Evolutionary conservation across 2,797 vertebrate genomes (phyloP).

Genomic region (Catostomus latipinnis): DNA sequence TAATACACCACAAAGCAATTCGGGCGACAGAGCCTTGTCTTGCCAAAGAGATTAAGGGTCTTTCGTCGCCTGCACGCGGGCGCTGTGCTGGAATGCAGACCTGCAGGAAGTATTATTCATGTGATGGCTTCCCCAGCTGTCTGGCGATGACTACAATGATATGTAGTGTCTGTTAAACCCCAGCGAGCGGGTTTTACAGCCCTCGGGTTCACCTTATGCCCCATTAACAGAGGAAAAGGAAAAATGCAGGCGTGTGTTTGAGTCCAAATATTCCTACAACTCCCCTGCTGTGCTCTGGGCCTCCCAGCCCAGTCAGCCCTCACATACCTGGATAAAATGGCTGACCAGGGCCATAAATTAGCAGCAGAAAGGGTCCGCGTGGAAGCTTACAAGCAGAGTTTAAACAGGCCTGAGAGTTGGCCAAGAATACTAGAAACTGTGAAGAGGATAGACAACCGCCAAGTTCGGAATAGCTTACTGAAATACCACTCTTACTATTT

Average conservation of each 20-base stretch:
- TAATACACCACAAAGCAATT: neutral
- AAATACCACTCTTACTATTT: no score
- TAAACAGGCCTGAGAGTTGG: conserved; percentile 26
- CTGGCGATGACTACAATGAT: conserved; percentile 55
- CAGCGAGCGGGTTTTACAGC: conserved; percentile 55
- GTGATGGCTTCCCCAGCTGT: conserved; percentile 75
- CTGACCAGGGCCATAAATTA: conserved; percentile 38
- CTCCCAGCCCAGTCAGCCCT: conserved; percentile 17
- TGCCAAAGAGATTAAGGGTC: conserved; percentile 22
- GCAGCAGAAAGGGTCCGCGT: neutral
- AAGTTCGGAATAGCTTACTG: no score
- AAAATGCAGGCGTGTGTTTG: conserved; percentile 66
- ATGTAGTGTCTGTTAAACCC: conserved; percentile 68
- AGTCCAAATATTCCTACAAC: conserved; percentile 62
- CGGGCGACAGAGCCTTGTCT: neutral
- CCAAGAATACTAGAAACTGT: conserved; percentile 23
- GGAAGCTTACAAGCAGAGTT: conserved; percentile 2
- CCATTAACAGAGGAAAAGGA: conserved; percentile 69
- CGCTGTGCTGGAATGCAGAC: conserved; percentile 67
- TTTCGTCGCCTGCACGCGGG: conserved; percentile 46
- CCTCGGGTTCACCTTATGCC: conserved; percentile 57
- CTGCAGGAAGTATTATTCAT: conserved; percentile 65
- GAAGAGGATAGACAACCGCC: neutral
- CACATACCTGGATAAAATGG: conserved; percentile 36
- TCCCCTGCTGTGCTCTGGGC: conserved; percentile 19